phyloP scores from a whole-genome alignment of 2,113 vertebrate genomes.

The Muscicapa adusta region DNA sequence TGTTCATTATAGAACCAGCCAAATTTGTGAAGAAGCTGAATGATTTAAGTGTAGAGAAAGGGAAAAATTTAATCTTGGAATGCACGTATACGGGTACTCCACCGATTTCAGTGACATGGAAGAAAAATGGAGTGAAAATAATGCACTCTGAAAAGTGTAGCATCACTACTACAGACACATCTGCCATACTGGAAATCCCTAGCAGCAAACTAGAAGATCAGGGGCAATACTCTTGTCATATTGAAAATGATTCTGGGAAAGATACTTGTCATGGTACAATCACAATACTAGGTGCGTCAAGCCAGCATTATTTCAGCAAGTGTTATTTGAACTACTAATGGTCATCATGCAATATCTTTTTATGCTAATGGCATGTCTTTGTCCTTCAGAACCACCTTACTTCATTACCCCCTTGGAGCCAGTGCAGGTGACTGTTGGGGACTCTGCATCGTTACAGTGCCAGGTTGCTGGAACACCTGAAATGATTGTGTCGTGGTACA shows the following conservation, averaged over 20 bases:
- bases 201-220: constrained; percentile 84
- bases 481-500: constrained; percentile 97
- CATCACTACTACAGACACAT: constrained; percentile 90
- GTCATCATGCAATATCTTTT: background rate
- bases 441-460: constrained; percentile 89
- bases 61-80: constrained; percentile 86
- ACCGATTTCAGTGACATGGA: constrained; percentile 90
- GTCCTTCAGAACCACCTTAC: constrained; percentile 86
- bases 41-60: constrained; percentile 84
- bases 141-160: constrained; percentile 86
- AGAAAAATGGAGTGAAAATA: constrained; percentile 85
- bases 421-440: constrained; percentile 87
- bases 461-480: constrained; percentile 93
- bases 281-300: constrained; percentile 86
- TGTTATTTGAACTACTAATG: background rate
- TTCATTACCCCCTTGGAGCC: constrained; percentile 86
- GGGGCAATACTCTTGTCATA: constrained; percentile 86
- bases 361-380: constrained; percentile 54
- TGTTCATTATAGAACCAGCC: constrained; percentile 83
- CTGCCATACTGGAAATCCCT: constrained; percentile 90
- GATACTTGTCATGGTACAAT: constrained; percentile 84
- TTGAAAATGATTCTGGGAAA: constrained; percentile 89
- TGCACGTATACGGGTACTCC: constrained; percentile 85
- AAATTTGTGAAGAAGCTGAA: constrained; percentile 89
- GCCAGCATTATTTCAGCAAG: background rate